A percentile compares a stretch with the other conserved stretches of the same genome.
These are phyloP conservation scores for Eupithecia pulchellata DNA, from an alignment of 2,888 invertebrate genomes.

Conservation along the genomic window DNA sequence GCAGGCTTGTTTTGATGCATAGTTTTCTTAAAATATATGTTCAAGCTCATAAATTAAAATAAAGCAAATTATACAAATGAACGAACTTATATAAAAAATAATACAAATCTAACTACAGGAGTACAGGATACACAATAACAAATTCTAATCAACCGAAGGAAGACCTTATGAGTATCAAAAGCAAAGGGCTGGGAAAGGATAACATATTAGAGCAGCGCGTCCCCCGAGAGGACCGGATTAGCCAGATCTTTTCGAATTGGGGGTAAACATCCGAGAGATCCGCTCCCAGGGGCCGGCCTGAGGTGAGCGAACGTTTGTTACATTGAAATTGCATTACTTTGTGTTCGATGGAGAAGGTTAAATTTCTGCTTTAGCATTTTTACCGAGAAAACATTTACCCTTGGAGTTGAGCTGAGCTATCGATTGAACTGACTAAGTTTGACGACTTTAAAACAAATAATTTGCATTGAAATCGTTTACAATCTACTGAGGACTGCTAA, in stretches of 20 bases:
- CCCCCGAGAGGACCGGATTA: conserved; percentile 70
- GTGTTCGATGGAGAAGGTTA: conserved; percentile 35
- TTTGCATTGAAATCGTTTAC: conserved; percentile 77
- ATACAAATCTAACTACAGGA: neutral
- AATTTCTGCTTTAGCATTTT: conserved; percentile 4
- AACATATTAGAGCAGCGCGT: conserved; percentile 63
- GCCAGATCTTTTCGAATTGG: conserved; percentile 76
- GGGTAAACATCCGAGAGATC: conserved; percentile 73
- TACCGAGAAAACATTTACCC: neutral
- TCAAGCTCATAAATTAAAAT: neutral
- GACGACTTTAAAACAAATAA: conserved; percentile 50
- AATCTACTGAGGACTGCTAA: conserved; percentile 68
- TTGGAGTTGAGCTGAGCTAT: neutral
- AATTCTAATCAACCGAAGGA: conserved; percentile 25
- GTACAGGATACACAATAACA: neutral
- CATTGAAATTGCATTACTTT: conserved; percentile 62
- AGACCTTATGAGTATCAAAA: conserved; percentile 41
- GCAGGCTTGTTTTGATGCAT: neutral
- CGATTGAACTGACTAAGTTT: conserved; percentile 15
- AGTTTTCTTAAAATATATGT: neutral
- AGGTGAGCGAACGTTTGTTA: conserved; percentile 70
- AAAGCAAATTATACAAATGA: neutral
- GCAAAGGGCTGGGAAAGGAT: conserved; percentile 52
- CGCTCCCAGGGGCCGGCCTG: conserved; percentile 58
- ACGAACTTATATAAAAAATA: neutral